Evolutionary conservation across 2,113 vertebrate species (phyloP), one percentile per base, ranked within the genome.

Genomic region (Catharus minimus): DNA sequence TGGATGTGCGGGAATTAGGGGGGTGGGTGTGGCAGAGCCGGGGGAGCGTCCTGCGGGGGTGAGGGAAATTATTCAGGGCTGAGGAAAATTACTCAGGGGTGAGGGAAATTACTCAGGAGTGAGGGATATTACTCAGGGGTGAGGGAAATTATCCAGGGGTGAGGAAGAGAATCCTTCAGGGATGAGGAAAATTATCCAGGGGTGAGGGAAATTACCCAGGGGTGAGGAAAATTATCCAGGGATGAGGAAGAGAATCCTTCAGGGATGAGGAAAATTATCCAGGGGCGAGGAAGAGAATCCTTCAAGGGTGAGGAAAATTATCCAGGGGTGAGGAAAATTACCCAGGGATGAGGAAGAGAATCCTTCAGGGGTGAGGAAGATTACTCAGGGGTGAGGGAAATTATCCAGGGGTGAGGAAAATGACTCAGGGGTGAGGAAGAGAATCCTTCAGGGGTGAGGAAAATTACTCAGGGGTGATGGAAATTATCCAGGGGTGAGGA

Each of bases 231-330:
- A 36, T 36, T 36, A 36, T 10, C 2, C 16, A 7, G 24, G 7
- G 7, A 2, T 16, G n/a, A 28, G 39, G 36, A 6, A 3, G 6
- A 30, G 5, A 17, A 52, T 39, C 0, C 5, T 1, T 2, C 5
- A 13, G 10, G 4, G 3, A 7, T n/a, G 18, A 17, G 28, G 13
- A 38, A 4, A 13, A 65, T 22, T 20, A 7, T 10, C 2, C 16
- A 7, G 24, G 7, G 7, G 2, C 12, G n/a, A 28, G 39, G 36
- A 6, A 3, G 6, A 30, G 5, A 17, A 52, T 39, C 0, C 5
- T 1, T 2, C 5, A 13, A 7, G 4, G 3, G 3, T 30, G 26
- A 27, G 27, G 21, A 20, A 2, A 19, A 65, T 46, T 0, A 0
- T 7, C 13, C 7, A 2, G 9, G 7, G 2, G 23, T 33, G 49